Conservation (phyloP, 2,113 vertebrate genomes). For the Puffinus mauretanicus region DNA sequence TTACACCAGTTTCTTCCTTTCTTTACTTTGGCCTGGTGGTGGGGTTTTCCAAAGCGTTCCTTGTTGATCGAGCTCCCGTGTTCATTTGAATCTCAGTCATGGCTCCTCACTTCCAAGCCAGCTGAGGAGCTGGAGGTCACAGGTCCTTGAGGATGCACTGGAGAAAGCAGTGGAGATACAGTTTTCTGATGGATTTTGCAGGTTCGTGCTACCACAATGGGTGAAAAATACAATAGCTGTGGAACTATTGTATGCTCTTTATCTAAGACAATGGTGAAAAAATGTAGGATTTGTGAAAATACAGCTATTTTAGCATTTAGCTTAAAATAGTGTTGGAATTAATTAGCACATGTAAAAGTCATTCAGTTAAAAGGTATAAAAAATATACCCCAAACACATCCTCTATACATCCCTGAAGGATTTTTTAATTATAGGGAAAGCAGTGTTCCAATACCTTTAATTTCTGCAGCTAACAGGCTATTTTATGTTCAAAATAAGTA, state of each 20-base stretch:
- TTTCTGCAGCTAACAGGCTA: neutral
- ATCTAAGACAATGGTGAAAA: neutral
- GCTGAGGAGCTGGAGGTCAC: neutral
- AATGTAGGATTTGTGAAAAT: neutral
- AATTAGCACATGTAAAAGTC: neutral
- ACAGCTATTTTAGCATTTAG: neutral
- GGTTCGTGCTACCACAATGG: neutral
- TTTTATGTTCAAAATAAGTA: constrained; percentile 19
- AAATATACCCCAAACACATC: neutral
- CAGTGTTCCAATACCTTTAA: neutral
- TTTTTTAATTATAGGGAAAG: neutral
- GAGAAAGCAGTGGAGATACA: neutral
- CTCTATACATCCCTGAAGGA: neutral
- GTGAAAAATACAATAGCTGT: neutral
- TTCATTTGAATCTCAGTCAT: neutral
- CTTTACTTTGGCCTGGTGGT: neutral
- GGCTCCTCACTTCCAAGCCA: neutral
- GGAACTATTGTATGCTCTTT: neutral
- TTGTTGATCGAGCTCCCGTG: neutral
- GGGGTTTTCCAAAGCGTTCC: neutral
- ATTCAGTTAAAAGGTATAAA: neutral
- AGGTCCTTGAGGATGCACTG: neutral
- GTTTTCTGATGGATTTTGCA: neutral
- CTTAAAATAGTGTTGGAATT: neutral
- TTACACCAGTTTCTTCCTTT: neutral